A percentile compares a stretch with the other conserved stretches of the same genome.
Evolutionary conservation across 37 sponge, comb jelly and placozoan genomes (phyloP).

Genomic region (Aplysina aerophoba): DNA sequence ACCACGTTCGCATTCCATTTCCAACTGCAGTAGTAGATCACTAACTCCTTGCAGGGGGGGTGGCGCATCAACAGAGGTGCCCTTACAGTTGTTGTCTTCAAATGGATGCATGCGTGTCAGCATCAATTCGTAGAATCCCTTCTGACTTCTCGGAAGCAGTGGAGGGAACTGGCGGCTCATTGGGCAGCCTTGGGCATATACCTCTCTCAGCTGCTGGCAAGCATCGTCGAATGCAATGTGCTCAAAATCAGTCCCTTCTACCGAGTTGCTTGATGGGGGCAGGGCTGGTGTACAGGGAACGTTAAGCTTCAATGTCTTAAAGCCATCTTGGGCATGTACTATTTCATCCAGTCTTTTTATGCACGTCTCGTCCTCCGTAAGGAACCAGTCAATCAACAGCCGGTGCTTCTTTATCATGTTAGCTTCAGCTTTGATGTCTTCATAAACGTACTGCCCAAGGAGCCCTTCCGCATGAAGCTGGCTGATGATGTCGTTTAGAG

Average conservation of each 20-base stretch:
- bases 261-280: too few species aligned
- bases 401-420: not conserved
- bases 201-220: not conserved
- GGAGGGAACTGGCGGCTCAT: not conserved
- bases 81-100: not conserved
- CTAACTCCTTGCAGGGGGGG: not conserved
- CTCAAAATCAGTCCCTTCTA: too few species aligned
- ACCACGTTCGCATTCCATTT: not conserved
- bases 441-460: not conserved
- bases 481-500: conserved; percentile 7
- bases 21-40: not conserved
- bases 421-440: not conserved
- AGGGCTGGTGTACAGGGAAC: not conserved
- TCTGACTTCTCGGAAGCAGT: not conserved
- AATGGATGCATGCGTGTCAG: too few species aligned
- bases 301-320: not conserved
- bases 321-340: not conserved
- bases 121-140: not conserved
- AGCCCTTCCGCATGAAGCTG: not conserved
- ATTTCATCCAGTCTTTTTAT: not conserved
- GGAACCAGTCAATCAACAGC: not conserved
- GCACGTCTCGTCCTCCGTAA: not conserved
- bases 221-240: not conserved
- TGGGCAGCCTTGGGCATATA: not conserved
- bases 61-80: conserved; percentile 4